Conservation (phyloP, 2,888 invertebrate genomes). For the Macaria liturata region DNA sequence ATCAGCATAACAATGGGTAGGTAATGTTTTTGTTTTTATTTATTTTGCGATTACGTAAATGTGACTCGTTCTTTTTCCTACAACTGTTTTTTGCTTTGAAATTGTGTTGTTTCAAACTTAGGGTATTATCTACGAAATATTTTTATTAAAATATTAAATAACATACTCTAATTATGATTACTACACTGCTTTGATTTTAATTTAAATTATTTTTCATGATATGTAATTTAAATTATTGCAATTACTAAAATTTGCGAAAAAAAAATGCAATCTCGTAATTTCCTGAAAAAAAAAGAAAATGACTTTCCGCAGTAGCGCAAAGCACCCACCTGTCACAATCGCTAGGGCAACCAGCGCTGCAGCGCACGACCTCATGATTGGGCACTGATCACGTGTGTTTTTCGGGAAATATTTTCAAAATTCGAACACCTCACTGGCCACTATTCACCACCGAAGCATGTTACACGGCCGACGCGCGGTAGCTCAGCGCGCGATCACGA, state of each 20-base stretch:
- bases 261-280: background rate
- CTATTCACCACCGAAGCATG: slow-evolving; percentile 75
- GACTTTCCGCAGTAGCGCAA: slow-evolving; percentile 4
- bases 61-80: slow-evolving; percentile 1
- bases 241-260: background rate
- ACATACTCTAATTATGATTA: too few species aligned
- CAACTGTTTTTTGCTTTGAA: background rate
- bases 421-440: slow-evolving; percentile 69
- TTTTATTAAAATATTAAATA: too few species aligned
- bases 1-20: slow-evolving; percentile 29
- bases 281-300: slow-evolving; percentile 14
- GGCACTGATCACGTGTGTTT: slow-evolving; percentile 53
- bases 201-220: too few species aligned
- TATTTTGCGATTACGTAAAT: slow-evolving; percentile 24
- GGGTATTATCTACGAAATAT: too few species aligned
- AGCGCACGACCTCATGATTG: slow-evolving; percentile 69
- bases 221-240: too few species aligned
- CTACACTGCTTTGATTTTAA: too few species aligned
- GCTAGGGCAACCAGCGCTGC: slow-evolving; percentile 65
- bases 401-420: slow-evolving; percentile 49
- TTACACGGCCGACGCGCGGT: slow-evolving; percentile 68
- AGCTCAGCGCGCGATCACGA: slow-evolving; percentile 72
- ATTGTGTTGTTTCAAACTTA: too few species aligned
- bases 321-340: slow-evolving; percentile 65
- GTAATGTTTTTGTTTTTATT: slow-evolving; percentile 27